Conservation (phyloP, 2,113 vertebrate species). For the Spea multiplicata region DNA sequence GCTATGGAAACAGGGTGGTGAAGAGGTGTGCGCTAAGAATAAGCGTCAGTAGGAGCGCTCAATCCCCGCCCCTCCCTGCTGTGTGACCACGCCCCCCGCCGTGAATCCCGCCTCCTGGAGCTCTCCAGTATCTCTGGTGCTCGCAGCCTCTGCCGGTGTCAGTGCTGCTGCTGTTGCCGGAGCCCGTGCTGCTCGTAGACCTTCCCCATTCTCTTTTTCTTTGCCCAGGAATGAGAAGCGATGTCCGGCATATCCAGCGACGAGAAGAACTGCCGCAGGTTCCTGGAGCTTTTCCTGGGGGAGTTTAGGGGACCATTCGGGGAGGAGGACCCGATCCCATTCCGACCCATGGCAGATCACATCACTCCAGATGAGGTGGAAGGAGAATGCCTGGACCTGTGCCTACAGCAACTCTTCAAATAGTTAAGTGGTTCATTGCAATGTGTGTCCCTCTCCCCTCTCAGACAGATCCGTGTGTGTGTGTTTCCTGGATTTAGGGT, state of each 20-base stretch:
- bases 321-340: conserved; percentile 78
- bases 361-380: conserved; percentile 90
- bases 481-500: background rate
- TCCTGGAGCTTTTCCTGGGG: conserved; percentile 90
- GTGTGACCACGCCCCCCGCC: conserved; percentile 57
- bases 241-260: conserved; percentile 88
- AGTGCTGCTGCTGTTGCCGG: conserved; percentile 35
- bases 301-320: conserved; percentile 91
- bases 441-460: background rate
- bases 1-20: background rate
- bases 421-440: conserved; percentile 81
- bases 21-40: background rate
- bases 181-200: conserved; percentile 53
- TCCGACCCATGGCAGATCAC: conserved; percentile 79
- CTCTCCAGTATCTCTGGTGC: conserved; percentile 62
- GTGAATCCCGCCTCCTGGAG: conserved; percentile 51
- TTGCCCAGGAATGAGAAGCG: conserved; percentile 79
- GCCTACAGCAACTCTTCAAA: conserved; percentile 98
- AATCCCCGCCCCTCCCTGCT: conserved; percentile 48
- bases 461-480: background rate
- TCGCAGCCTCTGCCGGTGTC: conserved; percentile 51
- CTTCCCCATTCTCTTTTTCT: conserved; percentile 39
- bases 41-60: conserved; percentile 41
- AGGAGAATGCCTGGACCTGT: conserved; percentile 93
- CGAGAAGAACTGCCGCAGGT: conserved; percentile 95